phyloP scores from a whole-genome alignment of 2,113 vertebrate genomes.

The Rhynchopsitta pachyrhyncha region DNA sequence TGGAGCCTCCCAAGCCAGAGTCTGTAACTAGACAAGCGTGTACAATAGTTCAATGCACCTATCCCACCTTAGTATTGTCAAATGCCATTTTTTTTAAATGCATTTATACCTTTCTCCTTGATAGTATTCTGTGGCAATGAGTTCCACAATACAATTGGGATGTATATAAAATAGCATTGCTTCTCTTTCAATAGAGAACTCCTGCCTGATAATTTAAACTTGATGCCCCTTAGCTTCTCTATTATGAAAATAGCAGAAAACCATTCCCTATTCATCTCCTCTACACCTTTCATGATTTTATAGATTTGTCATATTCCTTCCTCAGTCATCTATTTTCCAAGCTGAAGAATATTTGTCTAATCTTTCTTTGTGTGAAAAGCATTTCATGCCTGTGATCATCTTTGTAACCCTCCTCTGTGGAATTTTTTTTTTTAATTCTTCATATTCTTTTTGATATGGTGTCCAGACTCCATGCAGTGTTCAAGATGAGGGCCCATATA shows the following conservation, averaged over 20 bases:
- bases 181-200: not conserved
- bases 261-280: conserved; percentile 43
- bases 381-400: conserved; percentile 39
- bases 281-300: conserved; percentile 43
- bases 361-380: conserved; percentile 46
- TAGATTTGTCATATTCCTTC: conserved; percentile 46
- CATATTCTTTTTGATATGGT: conserved; percentile 23
- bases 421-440: conserved; percentile 8
- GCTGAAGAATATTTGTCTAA: conserved; percentile 46
- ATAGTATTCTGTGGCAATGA: not conserved
- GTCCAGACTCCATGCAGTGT: conserved; percentile 31
- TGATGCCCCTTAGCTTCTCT: conserved; percentile 32
- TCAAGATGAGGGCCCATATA: conserved; percentile 28
- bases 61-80: not conserved
- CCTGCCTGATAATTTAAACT: conserved; percentile 52
- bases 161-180: not conserved
- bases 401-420: conserved; percentile 5
- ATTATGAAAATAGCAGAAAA: conserved; percentile 14
- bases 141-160: conserved; percentile 14
- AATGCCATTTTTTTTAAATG: not conserved
- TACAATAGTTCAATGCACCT: not conserved
- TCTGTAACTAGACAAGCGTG: not conserved
- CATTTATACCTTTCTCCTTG: not conserved
- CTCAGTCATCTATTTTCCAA: conserved; percentile 40
- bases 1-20: not conserved